Percentiles rank a stretch among this genome's conserved stretches.
These are phyloP conservation scores for Pinctada fucata DNA, from an alignment of 2,888 invertebrate genomes.

Conservation along the genomic window DNA sequence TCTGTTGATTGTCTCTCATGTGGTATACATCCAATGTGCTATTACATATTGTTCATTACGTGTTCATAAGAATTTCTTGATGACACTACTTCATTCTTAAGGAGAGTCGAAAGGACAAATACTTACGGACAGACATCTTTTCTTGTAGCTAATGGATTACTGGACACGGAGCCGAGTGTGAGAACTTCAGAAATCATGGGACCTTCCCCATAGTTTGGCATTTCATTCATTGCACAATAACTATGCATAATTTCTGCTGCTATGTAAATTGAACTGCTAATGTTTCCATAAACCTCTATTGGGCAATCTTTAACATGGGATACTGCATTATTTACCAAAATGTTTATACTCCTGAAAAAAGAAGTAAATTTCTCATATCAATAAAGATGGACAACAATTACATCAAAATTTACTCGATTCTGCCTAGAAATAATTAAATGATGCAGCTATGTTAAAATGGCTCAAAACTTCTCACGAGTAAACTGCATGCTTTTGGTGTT, in stretches of 20 bases:
- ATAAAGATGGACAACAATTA: too few species aligned
- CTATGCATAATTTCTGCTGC: slow-evolving; percentile 5
- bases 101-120: not conserved
- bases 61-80: too few species aligned
- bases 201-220: not conserved
- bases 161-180: slow-evolving; percentile 7
- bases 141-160: slow-evolving; percentile 25
- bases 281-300: slow-evolving; percentile 14
- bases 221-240: not conserved
- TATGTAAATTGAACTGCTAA: slow-evolving; percentile 14
- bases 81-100: too few species aligned
- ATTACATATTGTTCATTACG: too few species aligned
- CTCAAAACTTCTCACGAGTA: too few species aligned
- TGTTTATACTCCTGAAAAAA: slow-evolving; percentile 25
- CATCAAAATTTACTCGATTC: too few species aligned
- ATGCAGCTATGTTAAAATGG: too few species aligned
- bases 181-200: slow-evolving; percentile 20
- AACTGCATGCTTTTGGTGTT: too few species aligned
- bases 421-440: too few species aligned
- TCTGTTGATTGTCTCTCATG: too few species aligned
- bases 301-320: slow-evolving; percentile 24
- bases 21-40: too few species aligned
- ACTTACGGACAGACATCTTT: slow-evolving; percentile 39
- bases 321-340: slow-evolving; percentile 9
- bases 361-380: too few species aligned